Percentiles rank a stretch among this genome's conserved stretches.
phyloP scores from a whole-genome alignment of 2,888 invertebrate genomes.

The Maniola hyperantus region DNA sequence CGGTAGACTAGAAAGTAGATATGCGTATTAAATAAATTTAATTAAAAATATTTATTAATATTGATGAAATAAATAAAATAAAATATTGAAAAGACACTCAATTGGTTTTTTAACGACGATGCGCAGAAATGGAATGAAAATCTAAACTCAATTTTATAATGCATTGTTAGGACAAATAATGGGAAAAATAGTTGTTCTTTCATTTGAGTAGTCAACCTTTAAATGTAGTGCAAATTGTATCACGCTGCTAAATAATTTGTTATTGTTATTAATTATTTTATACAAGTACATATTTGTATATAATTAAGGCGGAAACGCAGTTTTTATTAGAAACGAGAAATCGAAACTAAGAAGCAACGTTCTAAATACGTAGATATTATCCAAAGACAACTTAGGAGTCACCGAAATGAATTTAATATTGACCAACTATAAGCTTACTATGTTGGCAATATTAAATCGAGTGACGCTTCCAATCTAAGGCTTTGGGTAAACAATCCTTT shows the following conservation, averaged over 20 bases:
- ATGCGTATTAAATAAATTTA: conserved; percentile 35
- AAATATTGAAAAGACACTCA: conserved; percentile 25
- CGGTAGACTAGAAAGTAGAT: conserved; percentile 47
- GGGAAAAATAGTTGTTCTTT: conserved; percentile 13
- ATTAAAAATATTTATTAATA: conserved; percentile 30
- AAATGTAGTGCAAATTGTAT: conserved; percentile 23
- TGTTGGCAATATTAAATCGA: conserved; percentile 16
- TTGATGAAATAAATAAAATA: conserved; percentile 31
- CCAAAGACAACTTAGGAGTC: conserved; percentile 28
- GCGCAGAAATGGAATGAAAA: conserved; percentile 18
- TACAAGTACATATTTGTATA: conserved; percentile 31
- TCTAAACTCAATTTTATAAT: conserved; percentile 8
- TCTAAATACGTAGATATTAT: conserved; percentile 37
- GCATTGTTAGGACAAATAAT: neutral
- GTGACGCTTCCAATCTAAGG: conserved; percentile 30
- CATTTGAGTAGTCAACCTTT: conserved; percentile 25
- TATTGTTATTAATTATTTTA: conserved; percentile 29
- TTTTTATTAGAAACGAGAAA: conserved; percentile 37
- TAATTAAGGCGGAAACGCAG: conserved; percentile 30
- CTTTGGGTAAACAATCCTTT: conserved; percentile 42
- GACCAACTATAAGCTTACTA: conserved; percentile 3
- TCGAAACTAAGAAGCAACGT: conserved; percentile 38
- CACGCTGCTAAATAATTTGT: conserved; percentile 27
- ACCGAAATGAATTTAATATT: conserved; percentile 18
- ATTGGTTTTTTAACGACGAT: conserved; percentile 11